Evolutionary conservation across 2,888 invertebrate genomes (phyloP).

Genomic region (Oxytorus armatus): DNA sequence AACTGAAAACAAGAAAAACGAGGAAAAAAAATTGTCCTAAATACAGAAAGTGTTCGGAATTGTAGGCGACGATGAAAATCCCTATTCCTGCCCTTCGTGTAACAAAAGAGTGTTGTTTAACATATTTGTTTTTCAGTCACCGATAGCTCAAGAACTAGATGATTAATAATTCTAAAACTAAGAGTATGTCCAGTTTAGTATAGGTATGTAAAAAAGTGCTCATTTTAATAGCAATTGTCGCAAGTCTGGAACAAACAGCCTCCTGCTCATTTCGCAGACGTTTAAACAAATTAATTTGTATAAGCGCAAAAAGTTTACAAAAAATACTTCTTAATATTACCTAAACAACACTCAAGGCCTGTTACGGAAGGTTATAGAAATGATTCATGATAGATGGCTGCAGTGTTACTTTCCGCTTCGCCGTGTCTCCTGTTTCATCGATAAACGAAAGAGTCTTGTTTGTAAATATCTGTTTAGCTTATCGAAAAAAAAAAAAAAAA

Average conservation of each 20-base stretch:
- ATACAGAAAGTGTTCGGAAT: not conserved
- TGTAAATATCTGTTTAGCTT: constrained; percentile 63
- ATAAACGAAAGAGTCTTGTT: constrained; percentile 32
- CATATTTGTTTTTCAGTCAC: not conserved
- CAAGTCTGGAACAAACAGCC: too few relatives aligned
- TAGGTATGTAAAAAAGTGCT: too few relatives aligned
- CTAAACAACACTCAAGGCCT: not conserved
- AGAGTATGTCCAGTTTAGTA: too few relatives aligned
- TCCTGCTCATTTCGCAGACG: too few relatives aligned
- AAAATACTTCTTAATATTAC: too few relatives aligned
- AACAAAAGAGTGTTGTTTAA: not conserved
- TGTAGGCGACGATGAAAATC: not conserved
- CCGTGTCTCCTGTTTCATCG: constrained; percentile 53
- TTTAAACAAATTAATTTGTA: not conserved
- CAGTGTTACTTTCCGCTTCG: constrained; percentile 55
- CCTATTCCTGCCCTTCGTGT: too few relatives aligned
- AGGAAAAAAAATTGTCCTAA: not conserved
- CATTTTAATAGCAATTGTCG: too few relatives aligned
- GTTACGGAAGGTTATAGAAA: constrained; percentile 15
- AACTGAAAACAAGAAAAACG: not conserved
- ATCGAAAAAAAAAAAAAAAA: constrained; percentile 5
- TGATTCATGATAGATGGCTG: constrained; percentile 47
- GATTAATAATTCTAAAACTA: too few relatives aligned
- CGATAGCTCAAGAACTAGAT: too few relatives aligned
- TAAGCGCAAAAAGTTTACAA: too few relatives aligned